A percentile compares a stretch with the other conserved stretches of the same genome.
Conservation (phyloP, 30 jellyfish, hydroid and myxozoan genomes). For the Phacellophora camtschatica region DNA sequence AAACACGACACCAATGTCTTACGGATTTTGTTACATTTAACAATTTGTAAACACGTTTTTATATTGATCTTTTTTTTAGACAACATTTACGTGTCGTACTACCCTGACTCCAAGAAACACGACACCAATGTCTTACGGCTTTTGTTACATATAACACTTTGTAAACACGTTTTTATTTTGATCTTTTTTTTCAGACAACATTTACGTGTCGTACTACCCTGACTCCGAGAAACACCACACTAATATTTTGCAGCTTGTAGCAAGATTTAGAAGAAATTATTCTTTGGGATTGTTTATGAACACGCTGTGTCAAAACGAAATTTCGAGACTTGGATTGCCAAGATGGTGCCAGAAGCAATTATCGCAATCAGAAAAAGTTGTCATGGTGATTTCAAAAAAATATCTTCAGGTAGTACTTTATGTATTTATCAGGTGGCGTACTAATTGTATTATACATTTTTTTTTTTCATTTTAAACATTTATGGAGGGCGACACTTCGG, state of each 20-base stretch:
- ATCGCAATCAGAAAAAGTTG: constrained; percentile 21
- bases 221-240: constrained; percentile 22
- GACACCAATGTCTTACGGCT: too few relatives aligned
- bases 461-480: too few relatives aligned
- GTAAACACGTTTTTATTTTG: background rate
- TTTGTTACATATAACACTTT: background rate
- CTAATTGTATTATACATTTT: too few relatives aligned
- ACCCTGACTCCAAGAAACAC: background rate
- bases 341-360: constrained; percentile 66
- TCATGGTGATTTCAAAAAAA: constrained; percentile 37
- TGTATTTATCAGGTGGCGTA: too few relatives aligned
- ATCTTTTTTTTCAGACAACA: constrained; percentile 3
- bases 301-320: constrained; percentile 10
- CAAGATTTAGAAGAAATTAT: constrained; percentile 20
- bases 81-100: background rate
- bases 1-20: background rate
- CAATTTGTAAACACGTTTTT: background rate
- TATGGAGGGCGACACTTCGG: too few relatives aligned
- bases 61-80: background rate
- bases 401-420: constrained; percentile 36
- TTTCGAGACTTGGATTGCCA: constrained; percentile 48
- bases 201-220: constrained; percentile 61
- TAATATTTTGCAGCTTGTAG: constrained; percentile 3
- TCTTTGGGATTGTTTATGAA: constrained; percentile 42
- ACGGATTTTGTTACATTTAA: background rate